These are phyloP conservation scores for Romanogobio albipinnatus DNA, from an alignment of 2,113 vertebrate genomes.

Conservation along the genomic window DNA sequence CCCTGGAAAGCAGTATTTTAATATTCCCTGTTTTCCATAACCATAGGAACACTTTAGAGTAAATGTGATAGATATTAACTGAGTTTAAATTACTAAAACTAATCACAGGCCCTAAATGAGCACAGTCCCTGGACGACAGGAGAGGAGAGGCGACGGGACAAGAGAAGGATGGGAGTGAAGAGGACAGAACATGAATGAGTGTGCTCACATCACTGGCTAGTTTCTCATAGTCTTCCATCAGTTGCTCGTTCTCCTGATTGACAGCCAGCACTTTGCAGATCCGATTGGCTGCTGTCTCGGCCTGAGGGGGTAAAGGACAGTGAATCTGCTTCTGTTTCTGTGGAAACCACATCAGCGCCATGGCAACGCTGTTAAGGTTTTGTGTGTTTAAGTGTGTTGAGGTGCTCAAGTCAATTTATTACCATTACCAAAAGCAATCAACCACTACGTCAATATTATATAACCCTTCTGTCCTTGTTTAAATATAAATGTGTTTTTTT, in stretches of 20 bases:
- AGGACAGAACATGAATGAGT: slow-evolving; percentile 48
- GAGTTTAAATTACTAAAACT: neutral
- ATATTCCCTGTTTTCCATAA: neutral
- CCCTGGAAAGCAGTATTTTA: neutral
- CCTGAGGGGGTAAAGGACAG: slow-evolving; percentile 75
- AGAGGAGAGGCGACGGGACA: neutral
- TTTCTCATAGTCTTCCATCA: slow-evolving; percentile 99
- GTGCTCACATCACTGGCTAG: slow-evolving; percentile 96
- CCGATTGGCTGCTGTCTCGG: slow-evolving; percentile 97
- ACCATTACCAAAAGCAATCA: neutral
- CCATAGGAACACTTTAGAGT: neutral
- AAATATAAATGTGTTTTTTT: slow-evolving; percentile 9
- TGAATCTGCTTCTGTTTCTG: slow-evolving; percentile 52
- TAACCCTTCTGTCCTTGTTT: neutral
- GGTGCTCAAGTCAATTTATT: slow-evolving; percentile 16
- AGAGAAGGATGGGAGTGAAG: neutral
- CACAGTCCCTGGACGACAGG: neutral
- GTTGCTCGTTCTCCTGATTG: slow-evolving; percentile 98
- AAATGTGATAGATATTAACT: neutral
- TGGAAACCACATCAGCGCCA: slow-evolving; percentile 24
- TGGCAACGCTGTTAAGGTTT: slow-evolving; percentile 5
- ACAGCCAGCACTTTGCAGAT: slow-evolving; percentile 99
- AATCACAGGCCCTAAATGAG: slow-evolving; percentile 16
- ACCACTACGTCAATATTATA: slow-evolving; percentile 1
- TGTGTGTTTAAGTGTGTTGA: slow-evolving; percentile 10